Evolutionary conservation across 1,140 invertebrate genomes (phyloP).

Genomic region (Drosophila sproati): DNA sequence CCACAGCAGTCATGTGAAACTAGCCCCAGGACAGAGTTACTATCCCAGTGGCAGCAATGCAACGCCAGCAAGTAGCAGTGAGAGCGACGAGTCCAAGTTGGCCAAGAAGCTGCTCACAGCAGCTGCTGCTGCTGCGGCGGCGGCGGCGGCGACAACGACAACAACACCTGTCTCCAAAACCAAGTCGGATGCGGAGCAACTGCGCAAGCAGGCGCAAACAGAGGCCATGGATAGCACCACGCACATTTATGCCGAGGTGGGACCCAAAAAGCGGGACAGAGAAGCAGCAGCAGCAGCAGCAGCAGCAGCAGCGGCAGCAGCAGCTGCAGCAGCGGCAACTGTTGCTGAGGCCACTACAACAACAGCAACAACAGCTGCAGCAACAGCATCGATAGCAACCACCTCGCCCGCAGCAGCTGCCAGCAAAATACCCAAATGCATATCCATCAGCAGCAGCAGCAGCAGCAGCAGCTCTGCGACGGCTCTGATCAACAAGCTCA

Average conservation of each 20-base stretch:
- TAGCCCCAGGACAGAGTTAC: conserved; percentile 56
- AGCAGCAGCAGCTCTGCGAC: conserved; percentile 65
- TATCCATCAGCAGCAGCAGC: conserved; percentile 66
- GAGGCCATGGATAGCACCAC: conserved; percentile 79
- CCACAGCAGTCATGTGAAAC: conserved; percentile 64
- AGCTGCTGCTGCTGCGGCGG: conserved; percentile 5
- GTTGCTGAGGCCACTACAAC: conserved; percentile 32
- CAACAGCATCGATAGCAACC: conserved; percentile 28
- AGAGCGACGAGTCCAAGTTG: conserved; percentile 83
- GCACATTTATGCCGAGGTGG: conserved; percentile 79
- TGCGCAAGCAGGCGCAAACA: conserved; percentile 56
- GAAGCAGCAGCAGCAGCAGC: conserved; percentile 74
- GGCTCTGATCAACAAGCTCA: conserved; percentile 67
- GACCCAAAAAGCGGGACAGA: conserved; percentile 74
- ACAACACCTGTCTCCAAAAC: conserved; percentile 34
- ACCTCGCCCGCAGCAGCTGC: conserved; percentile 41
- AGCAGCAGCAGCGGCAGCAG: conserved; percentile 54
- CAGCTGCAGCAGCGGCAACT: conserved; percentile 43
- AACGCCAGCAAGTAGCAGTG: conserved; percentile 53
- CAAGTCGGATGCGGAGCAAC: conserved; percentile 51
- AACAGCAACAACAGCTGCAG: conserved; percentile 68
- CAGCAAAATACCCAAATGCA: conserved; percentile 80
- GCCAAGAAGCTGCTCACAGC: conserved; percentile 74
- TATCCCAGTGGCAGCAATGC: conserved; percentile 42
- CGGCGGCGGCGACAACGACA: background rate